Evolutionary conservation across 2,113 vertebrate genomes (phyloP).

Genomic region (Labrus mixtus): DNA sequence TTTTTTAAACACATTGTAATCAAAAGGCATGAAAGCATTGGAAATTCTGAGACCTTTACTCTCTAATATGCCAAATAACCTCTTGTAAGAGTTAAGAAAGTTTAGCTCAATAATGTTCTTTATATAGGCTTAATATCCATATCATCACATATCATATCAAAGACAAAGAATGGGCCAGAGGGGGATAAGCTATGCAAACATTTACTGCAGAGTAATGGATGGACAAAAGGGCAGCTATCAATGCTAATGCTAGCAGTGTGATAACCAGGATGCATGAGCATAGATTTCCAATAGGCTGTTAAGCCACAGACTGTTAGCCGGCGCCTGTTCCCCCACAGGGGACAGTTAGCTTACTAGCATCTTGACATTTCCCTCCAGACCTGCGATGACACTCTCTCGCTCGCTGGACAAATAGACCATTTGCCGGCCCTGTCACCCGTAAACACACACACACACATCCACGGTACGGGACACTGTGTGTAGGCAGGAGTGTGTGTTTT

Average conservation of each 20-base stretch:
- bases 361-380: conserved; percentile 62
- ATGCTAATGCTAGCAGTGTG: conserved; percentile 70
- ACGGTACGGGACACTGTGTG: conserved; percentile 5
- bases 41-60: too few relatives aligned
- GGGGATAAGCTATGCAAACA: background rate
- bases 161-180: background rate
- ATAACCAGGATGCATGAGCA: conserved; percentile 58
- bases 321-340: background rate
- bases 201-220: conserved; percentile 9
- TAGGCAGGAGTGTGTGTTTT: conserved; percentile 13
- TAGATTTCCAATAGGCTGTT: conserved; percentile 70
- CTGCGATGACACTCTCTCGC: conserved; percentile 46
- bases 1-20: too few relatives aligned
- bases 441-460: conserved; percentile 54
- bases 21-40: too few relatives aligned
- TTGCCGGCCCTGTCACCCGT: conserved; percentile 45
- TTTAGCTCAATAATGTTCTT: too few relatives aligned
- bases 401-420: conserved; percentile 69
- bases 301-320: conserved; percentile 38
- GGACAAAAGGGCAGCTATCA: conserved; percentile 13
- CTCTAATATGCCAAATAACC: too few relatives aligned
- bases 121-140: too few relatives aligned
- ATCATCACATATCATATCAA: background rate
- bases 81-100: too few relatives aligned
- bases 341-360: conserved; percentile 46